These are phyloP conservation scores for Strix aluco DNA, from an alignment of 2,113 vertebrate genomes.

Conservation along the genomic window DNA sequence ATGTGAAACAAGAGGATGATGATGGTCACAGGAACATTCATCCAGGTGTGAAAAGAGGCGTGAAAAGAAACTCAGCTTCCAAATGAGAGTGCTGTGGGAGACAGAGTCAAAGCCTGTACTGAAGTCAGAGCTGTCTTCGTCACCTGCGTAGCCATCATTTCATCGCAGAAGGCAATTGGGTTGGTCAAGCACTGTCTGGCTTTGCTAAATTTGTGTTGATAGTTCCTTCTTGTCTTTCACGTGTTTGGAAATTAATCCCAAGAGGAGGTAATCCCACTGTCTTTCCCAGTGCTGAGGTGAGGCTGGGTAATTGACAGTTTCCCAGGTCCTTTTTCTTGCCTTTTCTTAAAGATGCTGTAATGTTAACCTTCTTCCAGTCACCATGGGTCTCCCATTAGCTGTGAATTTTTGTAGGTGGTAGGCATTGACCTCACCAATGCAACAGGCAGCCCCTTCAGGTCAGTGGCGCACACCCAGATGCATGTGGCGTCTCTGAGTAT, in stretches of 20 bases:
- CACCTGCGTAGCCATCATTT: background rate
- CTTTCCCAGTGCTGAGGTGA: background rate
- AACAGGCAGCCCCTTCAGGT: background rate
- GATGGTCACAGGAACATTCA: background rate
- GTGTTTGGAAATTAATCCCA: background rate
- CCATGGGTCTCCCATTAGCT: fast-evolving
- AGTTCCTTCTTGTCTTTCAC: background rate
- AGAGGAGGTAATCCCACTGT: background rate
- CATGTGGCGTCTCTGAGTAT: background rate
- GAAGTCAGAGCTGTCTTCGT: background rate
- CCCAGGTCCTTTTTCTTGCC: background rate
- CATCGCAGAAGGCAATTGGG: background rate
- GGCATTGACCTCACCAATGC: background rate
- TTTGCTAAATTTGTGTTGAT: background rate
- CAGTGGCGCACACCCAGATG: background rate
- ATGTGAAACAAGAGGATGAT: background rate
- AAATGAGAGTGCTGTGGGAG: background rate
- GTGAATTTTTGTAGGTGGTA: background rate
- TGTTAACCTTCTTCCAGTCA: background rate
- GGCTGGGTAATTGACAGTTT: background rate
- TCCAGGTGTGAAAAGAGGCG: background rate
- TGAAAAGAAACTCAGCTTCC: background rate
- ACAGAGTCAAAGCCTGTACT: background rate
- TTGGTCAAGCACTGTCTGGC: background rate
- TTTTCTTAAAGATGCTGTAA: background rate